phyloP scores from a whole-genome alignment of 2,113 vertebrate species.

The Laticauda laticaudata region DNA sequence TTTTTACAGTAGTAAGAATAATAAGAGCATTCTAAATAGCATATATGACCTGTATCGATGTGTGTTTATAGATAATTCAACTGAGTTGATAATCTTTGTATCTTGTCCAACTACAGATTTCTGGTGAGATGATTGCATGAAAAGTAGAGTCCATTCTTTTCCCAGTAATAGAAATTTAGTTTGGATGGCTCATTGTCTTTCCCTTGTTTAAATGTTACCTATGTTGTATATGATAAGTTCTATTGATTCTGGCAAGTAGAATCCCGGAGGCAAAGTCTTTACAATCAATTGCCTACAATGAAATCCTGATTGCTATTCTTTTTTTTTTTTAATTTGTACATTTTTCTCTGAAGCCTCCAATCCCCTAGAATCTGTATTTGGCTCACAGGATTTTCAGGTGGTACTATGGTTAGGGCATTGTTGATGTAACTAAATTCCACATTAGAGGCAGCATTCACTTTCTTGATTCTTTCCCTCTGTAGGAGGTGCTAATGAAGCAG shows the following conservation, averaged over 20 bases:
- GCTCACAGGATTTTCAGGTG: not conserved
- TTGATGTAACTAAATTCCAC: slow-evolving; percentile 10
- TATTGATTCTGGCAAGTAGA: not conserved
- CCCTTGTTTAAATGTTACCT: not conserved
- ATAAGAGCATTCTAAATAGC: not conserved
- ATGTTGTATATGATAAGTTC: not conserved
- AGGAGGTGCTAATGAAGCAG: slow-evolving; percentile 99
- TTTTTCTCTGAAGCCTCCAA: not conserved
- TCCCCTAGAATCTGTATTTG: not conserved
- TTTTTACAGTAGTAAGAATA: not conserved
- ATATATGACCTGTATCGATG: not conserved
- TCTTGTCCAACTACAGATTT: not conserved
- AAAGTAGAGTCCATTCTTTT: not conserved
- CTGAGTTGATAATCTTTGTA: not conserved
- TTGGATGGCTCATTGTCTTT: not conserved
- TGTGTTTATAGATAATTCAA: not conserved
- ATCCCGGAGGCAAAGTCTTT: no score
- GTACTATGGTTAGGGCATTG: not conserved
- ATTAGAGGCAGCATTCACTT: slow-evolving; percentile 26
- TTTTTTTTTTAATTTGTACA: no score
- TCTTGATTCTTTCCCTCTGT: slow-evolving; percentile 35
- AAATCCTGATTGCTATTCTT: not conserved
- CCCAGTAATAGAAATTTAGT: not conserved
- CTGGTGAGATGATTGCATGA: not conserved
- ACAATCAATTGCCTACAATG: not conserved